Conservation (phyloP, 2,888 invertebrate genomes). For the Cheilosia variabilis region DNA sequence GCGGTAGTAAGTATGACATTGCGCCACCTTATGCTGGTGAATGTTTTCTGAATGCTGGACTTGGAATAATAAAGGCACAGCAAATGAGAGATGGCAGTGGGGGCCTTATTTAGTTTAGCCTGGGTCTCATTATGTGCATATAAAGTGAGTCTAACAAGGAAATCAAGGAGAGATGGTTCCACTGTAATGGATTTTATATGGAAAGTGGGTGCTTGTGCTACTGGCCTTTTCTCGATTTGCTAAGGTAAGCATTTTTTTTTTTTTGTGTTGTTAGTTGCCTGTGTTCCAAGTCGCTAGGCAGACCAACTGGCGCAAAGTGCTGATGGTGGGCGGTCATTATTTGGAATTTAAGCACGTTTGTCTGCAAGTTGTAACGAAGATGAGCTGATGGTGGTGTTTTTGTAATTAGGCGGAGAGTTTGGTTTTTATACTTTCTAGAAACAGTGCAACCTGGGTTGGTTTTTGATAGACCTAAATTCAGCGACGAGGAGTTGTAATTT, state of each 20-base stretch:
- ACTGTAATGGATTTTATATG: slow-evolving; percentile 48
- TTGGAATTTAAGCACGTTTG: slow-evolving; percentile 23
- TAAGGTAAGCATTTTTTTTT: slow-evolving; percentile 29
- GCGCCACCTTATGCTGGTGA: slow-evolving; percentile 30
- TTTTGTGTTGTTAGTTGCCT: neutral
- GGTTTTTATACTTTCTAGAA: neutral
- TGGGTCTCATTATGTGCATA: slow-evolving; percentile 67
- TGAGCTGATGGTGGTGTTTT: neutral
- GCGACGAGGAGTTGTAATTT: too few relatives aligned
- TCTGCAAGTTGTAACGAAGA: neutral
- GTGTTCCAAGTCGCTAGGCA: slow-evolving; percentile 25
- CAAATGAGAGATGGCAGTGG: neutral
- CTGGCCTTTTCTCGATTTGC: slow-evolving; percentile 29
- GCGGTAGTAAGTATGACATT: slow-evolving; percentile 46
- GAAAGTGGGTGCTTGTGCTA: slow-evolving; percentile 29
- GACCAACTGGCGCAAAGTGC: slow-evolving; percentile 21
- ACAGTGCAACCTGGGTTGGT: neutral
- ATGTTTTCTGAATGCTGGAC: slow-evolving; percentile 36
- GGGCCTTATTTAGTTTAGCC: slow-evolving; percentile 16
- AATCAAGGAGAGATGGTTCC: slow-evolving; percentile 45
- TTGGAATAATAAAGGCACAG: slow-evolving; percentile 14
- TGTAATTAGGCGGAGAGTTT: slow-evolving; percentile 7
- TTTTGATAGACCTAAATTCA: too few relatives aligned
- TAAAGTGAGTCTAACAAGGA: slow-evolving; percentile 61
- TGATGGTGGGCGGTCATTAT: slow-evolving; percentile 32